Base-by-base conservation (phyloP, 1,140 invertebrate genomes). In the Drosophila miranda region DNA sequence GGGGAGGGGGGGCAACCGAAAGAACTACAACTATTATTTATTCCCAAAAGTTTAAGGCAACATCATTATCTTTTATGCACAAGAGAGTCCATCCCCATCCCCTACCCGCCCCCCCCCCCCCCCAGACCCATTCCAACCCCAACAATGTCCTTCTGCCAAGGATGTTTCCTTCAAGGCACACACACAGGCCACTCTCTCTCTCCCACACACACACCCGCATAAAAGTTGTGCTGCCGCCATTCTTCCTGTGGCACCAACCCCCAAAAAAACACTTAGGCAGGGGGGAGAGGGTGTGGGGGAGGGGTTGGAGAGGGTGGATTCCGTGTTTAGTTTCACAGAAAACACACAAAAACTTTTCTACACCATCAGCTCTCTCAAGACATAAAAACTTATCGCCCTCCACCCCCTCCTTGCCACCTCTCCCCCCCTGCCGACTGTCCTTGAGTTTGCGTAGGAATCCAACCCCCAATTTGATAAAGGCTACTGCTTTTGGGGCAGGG, bases 21-120 rank as follows among this genome's bases (percentile, higher is more conserved):
- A 56, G 54, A 52, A 80, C 81, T 86, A 81, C 69, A 81, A 89
- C 79, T 81, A 84, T 89, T 89, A 89, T 89, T 86, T 89, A 89
- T 89, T 89, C 80, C 86, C 77, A 75, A 89, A 89, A 89, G 86
- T 89, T 89, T 75, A 86, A 84, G 86, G 80, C 87, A 89, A 89
- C 86, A 89, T 89, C 86, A 89, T 89, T 89, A 89, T 89, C 86
- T 89, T 89, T 89, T 82, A 82, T 87, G 81, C 82, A 87, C 72
- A 76, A 57, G 48, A 57, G 58, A 66, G 58, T 45, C 53, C 45
- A 53, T 23, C 55, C 48, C 56, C 45, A 61, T 45, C 51, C 34
- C 30, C 8, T n/a, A n/a, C n/a, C n/a, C n/a, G n/a, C n/a, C n/a
- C n/a, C n/a, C n/a, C n/a, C n/a, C n/a, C n/a, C n/a, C n/a, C n/a